Conservation (phyloP, 2,888 invertebrate genomes). For the Platerodrilus igneus region DNA sequence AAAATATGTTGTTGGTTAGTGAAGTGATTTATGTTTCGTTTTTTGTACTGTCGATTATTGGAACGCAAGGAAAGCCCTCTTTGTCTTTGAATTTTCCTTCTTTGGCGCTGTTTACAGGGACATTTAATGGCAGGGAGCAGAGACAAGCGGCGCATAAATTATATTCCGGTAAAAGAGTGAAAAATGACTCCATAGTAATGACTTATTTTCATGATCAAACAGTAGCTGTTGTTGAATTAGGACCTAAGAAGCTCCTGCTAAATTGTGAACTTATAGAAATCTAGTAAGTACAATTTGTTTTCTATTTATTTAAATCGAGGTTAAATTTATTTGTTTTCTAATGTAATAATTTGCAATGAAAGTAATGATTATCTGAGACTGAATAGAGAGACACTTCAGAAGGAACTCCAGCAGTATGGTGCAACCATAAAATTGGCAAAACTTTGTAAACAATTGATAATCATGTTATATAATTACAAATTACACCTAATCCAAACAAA, state of each 20-base stretch:
- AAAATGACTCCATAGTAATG: constrained; percentile 65
- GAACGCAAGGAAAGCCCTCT: constrained; percentile 39
- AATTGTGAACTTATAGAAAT: constrained; percentile 83
- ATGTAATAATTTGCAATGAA: too few relatives aligned
- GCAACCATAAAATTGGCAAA: too few relatives aligned
- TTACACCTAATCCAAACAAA: too few relatives aligned
- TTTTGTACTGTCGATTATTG: constrained; percentile 34
- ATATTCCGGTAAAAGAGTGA: constrained; percentile 61
- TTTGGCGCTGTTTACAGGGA: constrained; percentile 32
- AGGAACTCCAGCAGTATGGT: too few relatives aligned
- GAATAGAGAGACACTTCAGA: too few relatives aligned
- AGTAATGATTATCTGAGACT: too few relatives aligned
- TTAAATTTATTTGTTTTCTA: too few relatives aligned
- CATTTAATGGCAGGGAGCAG: constrained; percentile 23
- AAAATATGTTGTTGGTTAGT: constrained; percentile 22
- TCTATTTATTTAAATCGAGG: neutral
- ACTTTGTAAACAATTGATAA: too few relatives aligned
- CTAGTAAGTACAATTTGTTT: constrained; percentile 61
- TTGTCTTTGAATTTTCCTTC: constrained; percentile 37
- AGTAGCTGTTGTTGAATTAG: constrained; percentile 76
- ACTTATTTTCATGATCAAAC: constrained; percentile 79
- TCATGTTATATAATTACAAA: too few relatives aligned
- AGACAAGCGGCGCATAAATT: constrained; percentile 50
- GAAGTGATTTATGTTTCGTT: constrained; percentile 32
- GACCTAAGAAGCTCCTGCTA: constrained; percentile 63